A percentile compares a stretch with the other conserved stretches of the same genome.
Conservation (phyloP, 1,140 invertebrate species). For the Coelopa frigida region DNA sequence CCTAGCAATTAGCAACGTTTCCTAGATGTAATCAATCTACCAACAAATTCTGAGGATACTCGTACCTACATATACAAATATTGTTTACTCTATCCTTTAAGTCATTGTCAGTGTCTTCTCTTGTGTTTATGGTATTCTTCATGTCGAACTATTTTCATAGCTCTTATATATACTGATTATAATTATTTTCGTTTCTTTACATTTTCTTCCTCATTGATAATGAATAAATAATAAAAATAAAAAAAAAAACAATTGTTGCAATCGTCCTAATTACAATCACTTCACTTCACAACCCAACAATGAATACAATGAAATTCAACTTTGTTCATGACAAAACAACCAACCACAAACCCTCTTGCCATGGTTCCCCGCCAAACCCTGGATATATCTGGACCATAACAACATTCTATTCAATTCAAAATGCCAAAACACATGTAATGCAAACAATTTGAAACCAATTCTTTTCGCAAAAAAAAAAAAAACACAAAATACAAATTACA, state of each 20-base stretch:
- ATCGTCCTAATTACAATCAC: conserved; percentile 25
- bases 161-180: background rate
- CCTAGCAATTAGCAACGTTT: too few relatives aligned
- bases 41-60: too few relatives aligned
- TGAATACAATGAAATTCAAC: conserved; percentile 11
- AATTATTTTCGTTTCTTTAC: background rate
- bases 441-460: conserved; percentile 10
- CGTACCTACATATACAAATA: too few relatives aligned
- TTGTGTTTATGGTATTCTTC: too few relatives aligned
- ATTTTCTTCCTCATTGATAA: background rate
- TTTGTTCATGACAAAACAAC: conserved; percentile 4
- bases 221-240: conserved; percentile 1
- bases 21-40: too few relatives aligned
- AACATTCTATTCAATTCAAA: background rate
- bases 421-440: conserved; percentile 6
- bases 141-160: too few relatives aligned
- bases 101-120: too few relatives aligned
- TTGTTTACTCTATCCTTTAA: too few relatives aligned
- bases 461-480: conserved; percentile 9
- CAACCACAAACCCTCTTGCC: too few relatives aligned
- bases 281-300: too few relatives aligned
- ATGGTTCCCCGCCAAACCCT: too few relatives aligned
- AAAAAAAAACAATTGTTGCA: conserved; percentile 26
- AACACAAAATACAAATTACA: conserved; percentile 14
- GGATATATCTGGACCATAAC: too few relatives aligned